phyloP scores from a whole-genome alignment of 2,113 vertebrate species.

The Hyla sarda region DNA sequence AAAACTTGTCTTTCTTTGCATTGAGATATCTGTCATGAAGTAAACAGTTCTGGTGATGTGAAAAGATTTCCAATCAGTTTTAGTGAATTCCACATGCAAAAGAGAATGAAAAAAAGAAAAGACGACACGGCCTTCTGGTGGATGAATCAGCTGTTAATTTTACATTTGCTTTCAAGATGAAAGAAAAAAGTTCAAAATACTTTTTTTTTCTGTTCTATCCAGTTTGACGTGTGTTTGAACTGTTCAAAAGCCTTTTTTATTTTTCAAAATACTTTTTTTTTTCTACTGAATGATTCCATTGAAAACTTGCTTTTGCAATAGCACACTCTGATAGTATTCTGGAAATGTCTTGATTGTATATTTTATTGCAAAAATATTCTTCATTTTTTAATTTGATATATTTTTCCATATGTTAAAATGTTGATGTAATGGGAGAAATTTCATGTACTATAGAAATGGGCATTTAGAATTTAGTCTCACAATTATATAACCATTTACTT shows the following conservation, averaged over 20 bases:
- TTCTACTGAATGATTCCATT: slow-evolving; percentile 33
- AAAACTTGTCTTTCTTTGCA: slow-evolving; percentile 71
- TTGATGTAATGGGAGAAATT: neutral
- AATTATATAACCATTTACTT: too few relatives aligned
- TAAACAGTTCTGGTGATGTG: slow-evolving; percentile 66
- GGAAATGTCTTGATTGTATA: neutral
- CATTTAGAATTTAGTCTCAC: too few relatives aligned
- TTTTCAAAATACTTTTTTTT: neutral
- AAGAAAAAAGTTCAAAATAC: slow-evolving; percentile 35
- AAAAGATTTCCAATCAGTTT: slow-evolving; percentile 66
- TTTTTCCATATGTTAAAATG: neutral
- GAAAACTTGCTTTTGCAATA: neutral
- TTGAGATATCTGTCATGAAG: slow-evolving; percentile 72
- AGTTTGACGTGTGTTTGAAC: slow-evolving; percentile 48
- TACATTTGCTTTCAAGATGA: slow-evolving; percentile 55
- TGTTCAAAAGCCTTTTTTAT: slow-evolving; percentile 23
- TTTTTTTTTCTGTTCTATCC: slow-evolving; percentile 12
- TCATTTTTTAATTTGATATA: neutral
- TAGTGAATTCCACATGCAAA: slow-evolving; percentile 65
- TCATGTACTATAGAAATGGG: too few relatives aligned
- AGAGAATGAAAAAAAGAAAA: slow-evolving; percentile 68
- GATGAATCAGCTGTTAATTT: slow-evolving; percentile 63
- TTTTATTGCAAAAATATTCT: neutral
- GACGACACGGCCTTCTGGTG: slow-evolving; percentile 63
- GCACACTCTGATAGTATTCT: neutral